These are phyloP conservation scores for Rhipidura dahli DNA, from an alignment of 2,113 vertebrate genomes.

Conservation along the genomic window DNA sequence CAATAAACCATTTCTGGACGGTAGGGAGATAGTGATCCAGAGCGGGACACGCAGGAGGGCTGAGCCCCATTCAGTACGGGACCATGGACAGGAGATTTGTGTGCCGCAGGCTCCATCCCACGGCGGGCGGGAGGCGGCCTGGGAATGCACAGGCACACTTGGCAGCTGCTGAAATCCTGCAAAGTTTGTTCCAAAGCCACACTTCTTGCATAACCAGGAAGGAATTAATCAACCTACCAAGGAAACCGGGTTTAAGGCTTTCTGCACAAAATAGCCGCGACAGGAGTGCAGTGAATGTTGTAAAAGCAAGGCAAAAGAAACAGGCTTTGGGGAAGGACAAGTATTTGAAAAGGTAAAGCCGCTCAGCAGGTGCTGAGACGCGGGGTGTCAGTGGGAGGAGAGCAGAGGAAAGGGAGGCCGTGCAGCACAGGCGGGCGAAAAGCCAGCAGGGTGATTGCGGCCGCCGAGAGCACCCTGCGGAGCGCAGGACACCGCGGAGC, in stretches of 20 bases:
- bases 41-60: background rate
- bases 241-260: background rate
- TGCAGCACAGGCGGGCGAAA: background rate
- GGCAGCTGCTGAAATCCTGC: background rate
- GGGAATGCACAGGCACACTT: background rate
- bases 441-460: no score
- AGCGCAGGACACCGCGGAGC: background rate
- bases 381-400: background rate
- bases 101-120: background rate
- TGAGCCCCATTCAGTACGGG: accelerated
- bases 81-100: accelerated
- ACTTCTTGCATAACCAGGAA: background rate
- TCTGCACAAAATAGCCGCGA: background rate
- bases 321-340: background rate
- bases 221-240: background rate
- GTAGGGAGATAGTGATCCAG: background rate
- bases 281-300: background rate
- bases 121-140: background rate
- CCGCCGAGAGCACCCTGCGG: accelerated
- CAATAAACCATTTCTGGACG: background rate
- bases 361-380: background rate
- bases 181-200: background rate
- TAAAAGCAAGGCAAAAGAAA: background rate
- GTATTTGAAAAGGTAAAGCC: background rate
- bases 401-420: background rate